Conservation (phyloP, 1,140 invertebrate genomes). For the Bombus superbus region DNA sequence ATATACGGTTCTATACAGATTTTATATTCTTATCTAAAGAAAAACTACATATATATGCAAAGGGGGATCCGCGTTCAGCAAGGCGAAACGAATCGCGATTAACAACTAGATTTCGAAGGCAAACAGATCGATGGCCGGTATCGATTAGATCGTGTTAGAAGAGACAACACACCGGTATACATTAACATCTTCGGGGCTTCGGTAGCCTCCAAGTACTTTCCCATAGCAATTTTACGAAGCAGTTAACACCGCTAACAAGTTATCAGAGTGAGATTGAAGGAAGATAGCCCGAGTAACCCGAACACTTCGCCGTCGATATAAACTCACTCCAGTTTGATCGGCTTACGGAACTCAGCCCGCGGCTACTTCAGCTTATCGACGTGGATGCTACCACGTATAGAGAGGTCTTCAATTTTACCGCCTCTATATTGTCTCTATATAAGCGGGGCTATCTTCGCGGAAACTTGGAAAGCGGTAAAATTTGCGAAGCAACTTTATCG, state of each 20-base stretch:
- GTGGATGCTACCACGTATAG: neutral
- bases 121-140: conserved; percentile 5
- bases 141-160: neutral
- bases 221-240: conserved; percentile 66
- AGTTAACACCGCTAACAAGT: conserved; percentile 67
- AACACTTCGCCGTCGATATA: conserved; percentile 50
- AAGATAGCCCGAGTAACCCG: conserved; percentile 56
- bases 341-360: conserved; percentile 65
- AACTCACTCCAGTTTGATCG: conserved; percentile 65
- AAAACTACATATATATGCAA: neutral
- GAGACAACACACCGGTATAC: neutral
- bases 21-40: too few species aligned
- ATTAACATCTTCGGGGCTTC: conserved; percentile 15
- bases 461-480: conserved; percentile 27
- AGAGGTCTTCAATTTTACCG: conserved; percentile 27
- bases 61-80: neutral
- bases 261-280: conserved; percentile 67
- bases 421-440: conserved; percentile 35
- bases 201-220: conserved; percentile 40
- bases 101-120: neutral
- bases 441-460: conserved; percentile 13
- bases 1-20: too few species aligned
- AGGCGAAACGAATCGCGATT: neutral
- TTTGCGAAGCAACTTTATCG: conserved; percentile 38
- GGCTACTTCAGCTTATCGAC: conserved; percentile 60